Evolutionary conservation across 2,797 vertebrate genomes (phyloP), one percentile per base, ranked within the genome.

Genomic region (Fistularia commersonii): DNA sequence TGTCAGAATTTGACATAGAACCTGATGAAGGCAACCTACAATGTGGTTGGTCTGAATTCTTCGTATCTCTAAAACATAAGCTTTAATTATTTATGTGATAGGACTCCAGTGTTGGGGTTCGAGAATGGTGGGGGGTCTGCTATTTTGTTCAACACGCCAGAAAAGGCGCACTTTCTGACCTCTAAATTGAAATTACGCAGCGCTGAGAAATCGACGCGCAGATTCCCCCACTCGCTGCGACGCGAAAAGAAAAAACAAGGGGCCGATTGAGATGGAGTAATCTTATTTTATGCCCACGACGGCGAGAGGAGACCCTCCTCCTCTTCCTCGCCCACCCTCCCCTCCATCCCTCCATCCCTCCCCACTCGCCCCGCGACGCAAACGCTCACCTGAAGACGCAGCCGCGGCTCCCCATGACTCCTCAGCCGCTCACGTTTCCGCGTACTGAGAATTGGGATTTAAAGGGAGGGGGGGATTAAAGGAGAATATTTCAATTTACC

Each of bases 401-500:
- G 65, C 80, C 23, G 23, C 23, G 23, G 23, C 23, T 59, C 79
- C 69, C 6, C 74, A 57, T 52, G 76, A 77, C 57, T 74, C 57
- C 77, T 33, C 46, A 10, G 51, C 63, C 39, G 61, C 66, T 58
- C 61, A 53, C 66, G 61, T 69, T 67, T 71, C 62, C 61, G 63
- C 57, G 63, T 71, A 73, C 55, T 58, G 77, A 73, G 69, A 77
- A 66, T 68, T 62, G 59, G 66, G 75, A 77, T 83, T 83, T 79
- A 73, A 50, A 11, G 46, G 23, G 23, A 23, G 23, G 23, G 23
- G 23, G 54, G 80, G 80, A 85, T 83, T 85, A 86, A 77, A 79
- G 72, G 45, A 60, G 57, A 78, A 77, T 77, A 77, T 82, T 87
- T 82, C 73, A 81, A 85, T 84, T 82, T 72, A 85, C 80, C 78